These are phyloP conservation scores for Actinia tenebrosa DNA, from an alignment of 64 coral and sea anemone species.

Conservation along the genomic window DNA sequence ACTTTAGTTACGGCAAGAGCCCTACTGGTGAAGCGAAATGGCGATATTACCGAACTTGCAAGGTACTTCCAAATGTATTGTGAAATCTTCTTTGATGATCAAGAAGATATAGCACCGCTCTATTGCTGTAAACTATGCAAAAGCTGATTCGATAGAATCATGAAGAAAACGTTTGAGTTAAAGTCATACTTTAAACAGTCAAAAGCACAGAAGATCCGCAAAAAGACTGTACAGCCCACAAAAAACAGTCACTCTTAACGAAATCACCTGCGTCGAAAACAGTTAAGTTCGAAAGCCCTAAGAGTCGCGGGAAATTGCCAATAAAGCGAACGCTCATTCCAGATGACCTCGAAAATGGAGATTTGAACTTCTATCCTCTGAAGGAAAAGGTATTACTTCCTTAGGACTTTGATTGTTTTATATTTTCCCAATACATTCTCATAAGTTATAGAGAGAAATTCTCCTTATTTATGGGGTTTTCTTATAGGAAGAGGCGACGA, in stretches of 20 bases:
- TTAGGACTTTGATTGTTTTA: too few species aligned
- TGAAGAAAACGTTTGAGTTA: constrained; percentile 1
- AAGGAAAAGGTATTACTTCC: not conserved
- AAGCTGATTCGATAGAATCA: not conserved
- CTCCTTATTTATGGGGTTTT: too few species aligned
- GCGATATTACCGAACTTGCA: not conserved
- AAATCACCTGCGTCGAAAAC: not conserved
- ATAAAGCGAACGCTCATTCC: not conserved
- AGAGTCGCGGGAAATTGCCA: not conserved
- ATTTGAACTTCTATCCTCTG: not conserved
- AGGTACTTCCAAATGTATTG: not conserved
- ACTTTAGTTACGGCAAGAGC: not conserved
- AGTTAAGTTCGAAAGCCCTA: not conserved
- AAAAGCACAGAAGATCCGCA: not conserved
- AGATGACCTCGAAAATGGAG: not conserved
- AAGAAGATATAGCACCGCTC: not conserved
- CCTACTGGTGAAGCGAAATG: not conserved
- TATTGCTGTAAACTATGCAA: constrained; percentile 11
- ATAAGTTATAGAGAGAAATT: too few species aligned
- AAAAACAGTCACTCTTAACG: not conserved
- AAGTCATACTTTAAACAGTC: not conserved
- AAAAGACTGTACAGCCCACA: not conserved
- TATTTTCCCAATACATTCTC: too few species aligned
- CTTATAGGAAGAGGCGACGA: too few species aligned
- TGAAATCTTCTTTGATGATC: not conserved